Evolutionary conservation across 2,888 invertebrate species (phyloP).

Genomic region (Metallyticus violacea): DNA sequence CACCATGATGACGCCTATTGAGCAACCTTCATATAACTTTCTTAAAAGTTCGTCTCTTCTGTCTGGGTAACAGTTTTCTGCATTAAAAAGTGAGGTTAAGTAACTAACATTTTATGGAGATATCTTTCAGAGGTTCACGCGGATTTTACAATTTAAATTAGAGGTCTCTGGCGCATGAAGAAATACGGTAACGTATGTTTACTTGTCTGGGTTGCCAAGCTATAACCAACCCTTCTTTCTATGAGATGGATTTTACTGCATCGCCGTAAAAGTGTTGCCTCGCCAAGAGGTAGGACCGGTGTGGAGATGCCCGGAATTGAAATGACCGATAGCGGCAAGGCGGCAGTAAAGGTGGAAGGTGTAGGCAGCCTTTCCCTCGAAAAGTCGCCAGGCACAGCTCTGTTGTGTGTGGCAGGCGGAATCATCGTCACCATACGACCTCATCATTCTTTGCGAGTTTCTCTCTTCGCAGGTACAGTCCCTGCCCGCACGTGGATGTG

Average conservation of each 20-base stretch:
- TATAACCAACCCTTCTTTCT: too few relatives aligned
- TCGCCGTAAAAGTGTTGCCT: neutral
- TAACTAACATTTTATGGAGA: neutral
- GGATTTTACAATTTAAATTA: neutral
- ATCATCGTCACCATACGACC: neutral
- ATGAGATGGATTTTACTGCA: neutral
- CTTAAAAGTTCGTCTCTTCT: neutral
- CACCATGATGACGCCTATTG: too few relatives aligned
- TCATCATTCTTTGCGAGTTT: neutral
- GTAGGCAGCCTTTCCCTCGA: neutral
- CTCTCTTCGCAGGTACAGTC: neutral
- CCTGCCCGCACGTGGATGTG: neutral
- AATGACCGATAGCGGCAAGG: neutral
- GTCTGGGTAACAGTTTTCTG: neutral
- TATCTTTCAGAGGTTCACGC: neutral
- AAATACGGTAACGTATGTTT: neutral
- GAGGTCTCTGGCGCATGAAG: neutral
- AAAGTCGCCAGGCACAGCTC: neutral
- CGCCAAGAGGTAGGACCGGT: neutral
- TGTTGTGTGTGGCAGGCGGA: too few relatives aligned
- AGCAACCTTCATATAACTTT: neutral
- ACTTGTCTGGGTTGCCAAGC: neutral
- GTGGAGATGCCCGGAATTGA: neutral
- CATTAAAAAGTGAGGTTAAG: neutral
- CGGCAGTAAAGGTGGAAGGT: neutral